Base-by-base conservation (phyloP, 2,797 vertebrate genomes). In the Enteromius thamalakanensis region DNA sequence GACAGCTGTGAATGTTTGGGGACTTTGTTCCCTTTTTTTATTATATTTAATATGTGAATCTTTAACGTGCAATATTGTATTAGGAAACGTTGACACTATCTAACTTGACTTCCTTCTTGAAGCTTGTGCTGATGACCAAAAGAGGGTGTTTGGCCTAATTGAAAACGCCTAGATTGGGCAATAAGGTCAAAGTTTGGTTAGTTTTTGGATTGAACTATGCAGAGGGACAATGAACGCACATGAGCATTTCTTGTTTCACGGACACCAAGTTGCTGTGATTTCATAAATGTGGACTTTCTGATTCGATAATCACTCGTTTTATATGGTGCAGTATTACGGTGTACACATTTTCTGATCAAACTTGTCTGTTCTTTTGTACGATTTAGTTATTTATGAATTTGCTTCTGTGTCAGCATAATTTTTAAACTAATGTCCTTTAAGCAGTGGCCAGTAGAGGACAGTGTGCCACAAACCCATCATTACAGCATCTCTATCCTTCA, bases 21-120 rank as follows among this genome's bases (percentile, higher is more conserved):
- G 45, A 40, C 49, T 78, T 82, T 34, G 67, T 68, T 79, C 87
- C 85, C 12, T 26, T 23, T 79, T 85, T 12, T 86, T 71, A 23
- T 70, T 76, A 17, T 42, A 19, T 55, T 76, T 79, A 81, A 84
- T 90, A 37, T 91, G 72, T 82, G 88, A 90, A 84, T 68, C 83
- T 76, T 75, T 14, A 51, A 83, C 80, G 93, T 95, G 94, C 94
- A 95, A 94, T 95, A 93, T 90, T 84, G 84, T 87, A 40, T 79
- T 83, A 53, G 79, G 55, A 45, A n/a, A 49, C 71, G 12, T 71
- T 14, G 29, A 82, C 53, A 86, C 86, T 87, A 81, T 85, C 84
- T 89, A 87, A 88, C 88, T 64, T 51, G 12, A 76, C 70, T 82
- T 86, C 19, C 19, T 68, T 82, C 60, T 74, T 12, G 49, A 85